Percentiles rank a stretch among this genome's conserved stretches.
phyloP scores from a whole-genome alignment of 2,888 invertebrate species.

The Ethmia dodecea region DNA sequence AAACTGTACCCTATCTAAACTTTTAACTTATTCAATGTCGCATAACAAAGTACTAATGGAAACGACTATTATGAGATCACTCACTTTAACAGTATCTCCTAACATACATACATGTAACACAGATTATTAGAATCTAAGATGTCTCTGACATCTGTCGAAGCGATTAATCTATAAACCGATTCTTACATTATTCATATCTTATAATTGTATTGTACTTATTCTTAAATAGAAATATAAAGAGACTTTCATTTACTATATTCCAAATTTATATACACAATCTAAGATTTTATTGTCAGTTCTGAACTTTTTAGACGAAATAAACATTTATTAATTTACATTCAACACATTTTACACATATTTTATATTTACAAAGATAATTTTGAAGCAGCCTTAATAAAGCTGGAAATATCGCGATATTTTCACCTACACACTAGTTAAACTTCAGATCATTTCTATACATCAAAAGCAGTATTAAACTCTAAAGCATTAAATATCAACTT shows the following conservation, averaged over 20 bases:
- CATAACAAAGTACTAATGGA: too few relatives aligned
- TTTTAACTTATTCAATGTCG: too few relatives aligned
- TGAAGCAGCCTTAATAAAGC: conserved; percentile 31
- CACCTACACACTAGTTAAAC: conserved; percentile 30
- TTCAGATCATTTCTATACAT: conserved; percentile 50
- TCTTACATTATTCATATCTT: too few relatives aligned
- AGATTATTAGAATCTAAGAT: too few relatives aligned
- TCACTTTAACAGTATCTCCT: too few relatives aligned
- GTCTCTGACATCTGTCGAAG: too few relatives aligned
- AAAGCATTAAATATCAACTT: conserved; percentile 28
- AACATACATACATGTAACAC: too few relatives aligned
- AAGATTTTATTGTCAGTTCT: conserved; percentile 74
- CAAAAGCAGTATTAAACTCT: conserved; percentile 44
- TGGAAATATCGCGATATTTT: conserved; percentile 24
- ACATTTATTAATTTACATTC: conserved; percentile 31
- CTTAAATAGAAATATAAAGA: conserved; percentile 60
- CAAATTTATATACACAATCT: conserved; percentile 47
- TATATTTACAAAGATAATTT: conserved; percentile 13
- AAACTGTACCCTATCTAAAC: too few relatives aligned
- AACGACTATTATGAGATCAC: too few relatives aligned
- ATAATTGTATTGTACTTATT: not conserved
- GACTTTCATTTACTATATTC: conserved; percentile 38
- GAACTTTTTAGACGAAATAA: conserved; percentile 41
- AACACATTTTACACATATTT: conserved; percentile 23
- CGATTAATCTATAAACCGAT: too few relatives aligned